Conservation (phyloP, 2,888 invertebrate species). For the Andrena hattorfiana region DNA sequence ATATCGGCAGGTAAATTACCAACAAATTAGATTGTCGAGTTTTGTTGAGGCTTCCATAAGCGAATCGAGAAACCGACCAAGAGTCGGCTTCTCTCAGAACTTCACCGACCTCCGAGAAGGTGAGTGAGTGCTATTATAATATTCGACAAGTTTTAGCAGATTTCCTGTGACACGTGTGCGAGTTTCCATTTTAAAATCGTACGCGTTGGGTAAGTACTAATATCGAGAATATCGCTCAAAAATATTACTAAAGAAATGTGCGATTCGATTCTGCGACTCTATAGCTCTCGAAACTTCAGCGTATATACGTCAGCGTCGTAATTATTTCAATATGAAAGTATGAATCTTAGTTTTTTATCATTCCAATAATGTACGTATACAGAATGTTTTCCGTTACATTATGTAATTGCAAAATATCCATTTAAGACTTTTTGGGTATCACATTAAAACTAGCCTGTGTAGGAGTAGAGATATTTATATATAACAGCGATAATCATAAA, state of each 20-base stretch:
- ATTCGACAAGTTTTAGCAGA: constrained; percentile 17
- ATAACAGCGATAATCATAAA: too few relatives aligned
- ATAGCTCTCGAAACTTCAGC: too few relatives aligned
- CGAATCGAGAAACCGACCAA: constrained; percentile 83
- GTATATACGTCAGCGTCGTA: too few relatives aligned
- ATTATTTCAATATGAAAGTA: too few relatives aligned
- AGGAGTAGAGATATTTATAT: too few relatives aligned
- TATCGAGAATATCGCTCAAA: not conserved
- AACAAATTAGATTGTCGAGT: constrained; percentile 80
- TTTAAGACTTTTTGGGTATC: too few relatives aligned
- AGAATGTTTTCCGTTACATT: too few relatives aligned
- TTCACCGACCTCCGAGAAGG: constrained; percentile 73
- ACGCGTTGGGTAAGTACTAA: constrained; percentile 40
- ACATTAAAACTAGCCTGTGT: too few relatives aligned
- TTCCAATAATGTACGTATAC: too few relatives aligned
- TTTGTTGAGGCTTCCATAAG: constrained; percentile 81
- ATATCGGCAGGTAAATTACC: constrained; percentile 72
- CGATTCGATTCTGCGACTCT: constrained; percentile 14
- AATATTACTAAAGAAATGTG: not conserved
- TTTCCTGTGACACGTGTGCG: constrained; percentile 41
- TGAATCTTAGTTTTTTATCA: too few relatives aligned
- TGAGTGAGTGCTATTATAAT: constrained; percentile 64
- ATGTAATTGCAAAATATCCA: too few relatives aligned
- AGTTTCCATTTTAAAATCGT: not conserved
- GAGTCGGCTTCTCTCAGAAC: constrained; percentile 77